Conservation (phyloP, 2,113 vertebrate genomes). For the Chamaetylas fuelleborni region DNA sequence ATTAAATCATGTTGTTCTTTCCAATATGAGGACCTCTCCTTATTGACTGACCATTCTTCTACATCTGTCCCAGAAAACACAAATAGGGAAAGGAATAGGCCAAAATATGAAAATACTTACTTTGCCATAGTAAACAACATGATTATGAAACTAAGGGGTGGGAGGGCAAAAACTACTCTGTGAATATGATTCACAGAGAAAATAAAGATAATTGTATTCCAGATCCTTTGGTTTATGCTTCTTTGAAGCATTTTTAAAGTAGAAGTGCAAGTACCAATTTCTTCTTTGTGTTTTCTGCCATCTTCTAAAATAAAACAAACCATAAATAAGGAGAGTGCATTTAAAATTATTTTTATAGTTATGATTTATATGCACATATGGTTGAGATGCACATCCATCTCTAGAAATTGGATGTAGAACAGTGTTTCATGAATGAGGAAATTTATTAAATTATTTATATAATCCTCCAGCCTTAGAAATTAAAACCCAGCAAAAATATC, state of each 20-base stretch:
- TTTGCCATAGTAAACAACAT: not conserved
- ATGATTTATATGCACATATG: not conserved
- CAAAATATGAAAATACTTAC: not conserved
- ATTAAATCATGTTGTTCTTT: constrained; percentile 63
- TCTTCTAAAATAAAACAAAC: not conserved
- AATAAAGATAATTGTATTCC: not conserved
- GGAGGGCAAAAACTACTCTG: not conserved
- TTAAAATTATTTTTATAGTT: not conserved
- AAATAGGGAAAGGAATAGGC: not conserved
- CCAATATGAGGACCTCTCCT: constrained; percentile 13
- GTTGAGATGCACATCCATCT: not conserved
- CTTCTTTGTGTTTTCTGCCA: not conserved
- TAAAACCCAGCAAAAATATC: not conserved
- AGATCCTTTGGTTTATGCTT: not conserved
- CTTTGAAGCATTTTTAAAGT: constrained; percentile 1
- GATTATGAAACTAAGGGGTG: not conserved
- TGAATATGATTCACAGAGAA: not conserved
- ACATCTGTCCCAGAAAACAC: not conserved
- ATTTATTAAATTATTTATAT: not conserved
- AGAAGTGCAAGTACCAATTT: not conserved
- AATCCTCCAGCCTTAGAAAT: not conserved
- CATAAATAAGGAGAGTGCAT: not conserved
- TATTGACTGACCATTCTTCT: not conserved
- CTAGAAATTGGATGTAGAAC: not conserved
- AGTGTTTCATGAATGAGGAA: not conserved